phyloP scores from a whole-genome alignment of 2,888 invertebrate genomes.

The Meiosimyza platycephala region DNA sequence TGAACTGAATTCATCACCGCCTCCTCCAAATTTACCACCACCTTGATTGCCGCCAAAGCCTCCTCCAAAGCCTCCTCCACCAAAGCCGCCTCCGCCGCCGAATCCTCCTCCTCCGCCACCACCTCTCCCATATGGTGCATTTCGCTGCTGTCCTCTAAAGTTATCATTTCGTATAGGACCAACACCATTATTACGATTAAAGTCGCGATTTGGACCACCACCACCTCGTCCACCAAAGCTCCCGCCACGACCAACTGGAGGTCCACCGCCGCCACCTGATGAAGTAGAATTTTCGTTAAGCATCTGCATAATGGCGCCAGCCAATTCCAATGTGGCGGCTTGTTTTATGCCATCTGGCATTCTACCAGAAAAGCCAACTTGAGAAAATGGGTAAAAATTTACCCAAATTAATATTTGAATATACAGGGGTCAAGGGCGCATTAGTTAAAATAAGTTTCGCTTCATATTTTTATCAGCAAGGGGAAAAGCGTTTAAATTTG shows the following conservation, averaged over 20 bases:
- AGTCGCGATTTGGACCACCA: slow-evolving; percentile 38
- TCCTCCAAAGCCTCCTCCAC: slow-evolving; percentile 37
- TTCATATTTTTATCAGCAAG: too few species aligned
- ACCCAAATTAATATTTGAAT: slow-evolving; percentile 37
- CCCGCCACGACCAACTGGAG: slow-evolving; percentile 40
- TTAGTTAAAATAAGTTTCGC: too few species aligned
- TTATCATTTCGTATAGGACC: slow-evolving; percentile 56
- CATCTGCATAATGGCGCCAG: slow-evolving; percentile 47
- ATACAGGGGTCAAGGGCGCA: neutral
- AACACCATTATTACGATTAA: slow-evolving; percentile 47
- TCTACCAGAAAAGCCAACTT: slow-evolving; percentile 49
- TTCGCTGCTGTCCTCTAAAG: slow-evolving; percentile 53
- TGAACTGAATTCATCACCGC: slow-evolving; percentile 2
- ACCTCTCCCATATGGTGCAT: slow-evolving; percentile 51
- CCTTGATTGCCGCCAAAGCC: slow-evolving; percentile 42
- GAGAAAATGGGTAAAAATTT: slow-evolving; percentile 31
- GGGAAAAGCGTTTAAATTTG: too few species aligned
- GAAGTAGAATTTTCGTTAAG: slow-evolving; percentile 54
- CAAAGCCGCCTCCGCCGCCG: slow-evolving; percentile 24
- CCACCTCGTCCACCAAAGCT: slow-evolving; percentile 46
- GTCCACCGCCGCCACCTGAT: slow-evolving; percentile 44
- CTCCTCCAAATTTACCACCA: slow-evolving; percentile 22
- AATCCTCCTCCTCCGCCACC: slow-evolving; percentile 41
- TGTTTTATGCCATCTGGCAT: slow-evolving; percentile 42
- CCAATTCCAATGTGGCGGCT: slow-evolving; percentile 48